Conservation (phyloP, 1,140 invertebrate genomes). For the Dinothrombium tinctorium region DNA sequence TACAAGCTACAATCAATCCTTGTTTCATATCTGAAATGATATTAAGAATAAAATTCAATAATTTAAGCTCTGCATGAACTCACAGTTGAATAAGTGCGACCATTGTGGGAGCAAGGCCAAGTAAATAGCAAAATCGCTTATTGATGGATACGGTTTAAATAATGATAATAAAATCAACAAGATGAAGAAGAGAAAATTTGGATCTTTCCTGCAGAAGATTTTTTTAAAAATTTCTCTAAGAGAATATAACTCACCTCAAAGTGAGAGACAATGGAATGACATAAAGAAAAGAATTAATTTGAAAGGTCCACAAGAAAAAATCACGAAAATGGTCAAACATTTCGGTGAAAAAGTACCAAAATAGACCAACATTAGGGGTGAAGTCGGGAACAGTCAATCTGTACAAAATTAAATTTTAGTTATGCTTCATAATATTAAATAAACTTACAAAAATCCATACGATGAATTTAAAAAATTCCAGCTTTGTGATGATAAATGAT, state of each 20-base stretch:
- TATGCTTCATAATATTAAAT: not conserved
- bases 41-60: conserved; percentile 2
- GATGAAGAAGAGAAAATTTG: conserved; percentile 57
- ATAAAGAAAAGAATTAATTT: conserved; percentile 84
- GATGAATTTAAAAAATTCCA: conserved; percentile 41
- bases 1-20: conserved; percentile 66
- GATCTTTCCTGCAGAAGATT: conserved; percentile 35
- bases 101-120: conserved; percentile 70
- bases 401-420: conserved; percentile 1
- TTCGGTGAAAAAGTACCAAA: conserved; percentile 99
- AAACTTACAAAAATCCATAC: conserved; percentile 56
- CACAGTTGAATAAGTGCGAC: conserved; percentile 68
- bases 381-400: conserved; percentile 59
- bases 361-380: conserved; percentile 86
- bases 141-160: conserved; percentile 87
- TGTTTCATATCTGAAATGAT: conserved; percentile 43
- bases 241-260: conserved; percentile 30
- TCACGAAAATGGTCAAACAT: conserved; percentile 97
- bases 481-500: conserved; percentile 13
- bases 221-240: conserved; percentile 2
- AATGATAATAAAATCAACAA: conserved; percentile 61
- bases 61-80: conserved; percentile 25
- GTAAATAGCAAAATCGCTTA: conserved; percentile 82
- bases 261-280: conserved; percentile 61
- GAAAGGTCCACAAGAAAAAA: conserved; percentile 86